A percentile compares a stretch with the other conserved stretches of the same genome.
These are phyloP conservation scores for Hemithea aestivaria DNA, from an alignment of 2,888 invertebrate genomes.

Conservation along the genomic window DNA sequence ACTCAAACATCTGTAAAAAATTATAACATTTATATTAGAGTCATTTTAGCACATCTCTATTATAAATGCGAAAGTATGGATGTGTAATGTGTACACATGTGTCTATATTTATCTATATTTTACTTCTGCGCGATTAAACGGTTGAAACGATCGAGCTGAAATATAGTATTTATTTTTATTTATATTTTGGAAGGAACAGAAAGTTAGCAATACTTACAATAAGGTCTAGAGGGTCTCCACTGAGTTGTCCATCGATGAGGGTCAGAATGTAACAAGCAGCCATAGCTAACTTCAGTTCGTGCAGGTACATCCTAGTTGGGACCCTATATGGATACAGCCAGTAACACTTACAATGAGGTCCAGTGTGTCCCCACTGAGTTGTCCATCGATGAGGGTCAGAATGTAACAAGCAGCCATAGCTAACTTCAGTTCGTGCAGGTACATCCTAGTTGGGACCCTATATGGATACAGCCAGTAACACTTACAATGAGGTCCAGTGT, in stretches of 20 bases:
- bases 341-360: conserved; percentile 94
- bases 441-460: conserved; percentile 68
- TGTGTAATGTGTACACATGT: too few relatives aligned
- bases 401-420: conserved; percentile 97
- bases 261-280: conserved; percentile 96
- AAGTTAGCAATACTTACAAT: conserved; percentile 83
- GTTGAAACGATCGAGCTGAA: too few relatives aligned
- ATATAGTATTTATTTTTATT: too few relatives aligned
- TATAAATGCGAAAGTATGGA: too few relatives aligned
- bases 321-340: too few relatives aligned
- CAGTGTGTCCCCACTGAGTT: conserved; percentile 94
- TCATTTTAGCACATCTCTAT: too few relatives aligned
- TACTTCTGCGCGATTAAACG: too few relatives aligned
- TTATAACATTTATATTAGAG: too few relatives aligned
- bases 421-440: conserved; percentile 79
- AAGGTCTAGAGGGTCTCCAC: conserved; percentile 96
- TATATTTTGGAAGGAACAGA: too few relatives aligned
- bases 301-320: conserved; percentile 67
- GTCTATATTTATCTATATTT: too few relatives aligned
- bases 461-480: too few relatives aligned
- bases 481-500: conserved; percentile 93
- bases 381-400: conserved; percentile 92
- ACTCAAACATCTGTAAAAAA: conserved; percentile 90
- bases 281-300: conserved; percentile 86
- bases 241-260: conserved; percentile 89